Conservation (phyloP, 2,888 invertebrate species). For the Leptogaster cylindrica region DNA sequence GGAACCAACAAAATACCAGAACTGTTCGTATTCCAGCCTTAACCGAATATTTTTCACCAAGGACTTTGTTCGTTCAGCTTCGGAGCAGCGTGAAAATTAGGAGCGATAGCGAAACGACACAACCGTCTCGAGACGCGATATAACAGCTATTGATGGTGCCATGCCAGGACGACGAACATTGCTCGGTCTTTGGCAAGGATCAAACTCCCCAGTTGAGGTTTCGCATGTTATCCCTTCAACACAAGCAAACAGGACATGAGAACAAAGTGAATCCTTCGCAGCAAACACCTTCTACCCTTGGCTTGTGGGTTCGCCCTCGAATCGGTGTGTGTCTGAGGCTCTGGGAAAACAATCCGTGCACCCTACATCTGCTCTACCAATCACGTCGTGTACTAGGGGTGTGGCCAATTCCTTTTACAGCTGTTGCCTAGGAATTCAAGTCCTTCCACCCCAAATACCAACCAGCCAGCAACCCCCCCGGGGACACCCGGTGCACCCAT, state of each 20-base stretch:
- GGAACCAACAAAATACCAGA: conserved; percentile 7
- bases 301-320: conserved; percentile 23
- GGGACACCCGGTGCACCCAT: neutral
- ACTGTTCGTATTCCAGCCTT: conserved; percentile 5
- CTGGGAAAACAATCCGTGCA: conserved; percentile 23
- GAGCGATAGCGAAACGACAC: conserved; percentile 44
- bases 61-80: neutral
- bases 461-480: too few species aligned
- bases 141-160: conserved; percentile 62
- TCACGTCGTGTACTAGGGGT: conserved; percentile 36
- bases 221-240: conserved; percentile 29
- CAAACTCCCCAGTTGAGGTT: conserved; percentile 15
- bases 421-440: conserved; percentile 45
- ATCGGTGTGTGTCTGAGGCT: conserved; percentile 22
- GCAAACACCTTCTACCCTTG: conserved; percentile 15
- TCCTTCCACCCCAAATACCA: conserved; percentile 34
- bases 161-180: conserved; percentile 49
- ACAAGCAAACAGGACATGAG: conserved; percentile 32
- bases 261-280: conserved; percentile 31
- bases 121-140: conserved; percentile 62
- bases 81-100: neutral
- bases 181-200: neutral
- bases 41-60: conserved; percentile 1
- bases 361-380: conserved; percentile 38
- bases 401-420: conserved; percentile 39